Conservation (phyloP, 35 echinoderm and acorn worm species). For the Chiridota heheva region DNA sequence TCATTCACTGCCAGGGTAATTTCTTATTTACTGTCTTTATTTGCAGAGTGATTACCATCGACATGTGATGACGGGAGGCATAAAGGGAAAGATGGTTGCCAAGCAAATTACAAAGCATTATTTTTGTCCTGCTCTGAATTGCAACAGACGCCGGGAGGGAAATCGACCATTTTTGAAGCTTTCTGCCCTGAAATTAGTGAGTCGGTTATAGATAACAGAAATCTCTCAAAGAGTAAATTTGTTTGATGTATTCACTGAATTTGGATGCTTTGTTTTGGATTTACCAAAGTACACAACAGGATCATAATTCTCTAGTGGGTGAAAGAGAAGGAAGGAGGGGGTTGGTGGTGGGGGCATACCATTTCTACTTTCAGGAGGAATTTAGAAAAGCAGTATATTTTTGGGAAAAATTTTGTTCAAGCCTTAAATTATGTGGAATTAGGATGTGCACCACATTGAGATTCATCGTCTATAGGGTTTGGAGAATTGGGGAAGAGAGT, state of each 20-base stretch:
- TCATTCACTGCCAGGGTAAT: background rate
- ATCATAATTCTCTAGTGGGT: background rate
- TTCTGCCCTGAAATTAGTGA: slow-evolving; percentile 17
- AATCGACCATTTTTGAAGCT: background rate
- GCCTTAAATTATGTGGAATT: no score
- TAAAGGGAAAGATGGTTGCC: background rate
- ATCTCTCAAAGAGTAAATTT: background rate
- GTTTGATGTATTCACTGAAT: background rate
- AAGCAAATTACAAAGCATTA: slow-evolving; percentile 1
- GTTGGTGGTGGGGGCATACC: background rate
- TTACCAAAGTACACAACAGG: background rate
- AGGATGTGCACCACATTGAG: no score
- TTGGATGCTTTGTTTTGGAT: background rate
- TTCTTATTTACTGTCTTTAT: background rate
- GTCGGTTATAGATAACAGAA: background rate
- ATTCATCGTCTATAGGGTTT: no score
- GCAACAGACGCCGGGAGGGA: background rate
- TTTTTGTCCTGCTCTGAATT: slow-evolving; percentile 3
- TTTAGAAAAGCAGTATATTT: no score
- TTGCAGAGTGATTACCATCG: slow-evolving; percentile 10
- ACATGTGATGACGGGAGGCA: background rate
- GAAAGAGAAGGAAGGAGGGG: background rate
- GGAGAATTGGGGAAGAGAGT: no score
- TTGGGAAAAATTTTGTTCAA: no score
- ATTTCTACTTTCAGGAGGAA: background rate